A percentile compares a stretch with the other conserved stretches of the same genome.
These are phyloP conservation scores for Vanacampus margaritifer DNA, from an alignment of 2,113 vertebrate genomes.

Conservation along the genomic window DNA sequence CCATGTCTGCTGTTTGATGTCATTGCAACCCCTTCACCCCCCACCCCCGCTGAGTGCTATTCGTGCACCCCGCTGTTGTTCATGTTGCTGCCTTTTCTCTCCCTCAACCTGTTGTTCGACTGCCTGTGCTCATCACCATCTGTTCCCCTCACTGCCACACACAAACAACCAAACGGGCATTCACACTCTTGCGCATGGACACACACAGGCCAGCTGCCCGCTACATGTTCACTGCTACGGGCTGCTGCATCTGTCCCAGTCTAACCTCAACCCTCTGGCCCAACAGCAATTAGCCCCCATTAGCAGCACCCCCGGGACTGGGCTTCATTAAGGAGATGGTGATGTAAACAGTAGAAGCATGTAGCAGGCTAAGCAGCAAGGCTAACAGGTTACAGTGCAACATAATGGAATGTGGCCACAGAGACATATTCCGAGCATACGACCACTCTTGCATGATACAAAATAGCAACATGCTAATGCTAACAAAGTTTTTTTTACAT, in stretches of 20 bases:
- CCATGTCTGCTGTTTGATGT: slow-evolving; percentile 41
- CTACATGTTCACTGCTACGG: slow-evolving; percentile 61
- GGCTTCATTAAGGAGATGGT: slow-evolving; percentile 64
- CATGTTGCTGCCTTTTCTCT: slow-evolving; percentile 56
- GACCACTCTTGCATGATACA: background rate
- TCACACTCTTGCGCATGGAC: slow-evolving; percentile 14
- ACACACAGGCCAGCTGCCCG: slow-evolving; percentile 59
- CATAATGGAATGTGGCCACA: slow-evolving; percentile 40
- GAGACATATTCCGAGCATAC: slow-evolving; percentile 1
- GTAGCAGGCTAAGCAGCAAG: slow-evolving; percentile 39
- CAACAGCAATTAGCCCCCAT: slow-evolving; percentile 73
- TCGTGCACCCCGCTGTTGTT: slow-evolving; percentile 45
- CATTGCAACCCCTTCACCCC: slow-evolving; percentile 25
- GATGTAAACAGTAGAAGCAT: slow-evolving; percentile 36
- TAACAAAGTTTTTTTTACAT: background rate
- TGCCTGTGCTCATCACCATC: slow-evolving; percentile 64
- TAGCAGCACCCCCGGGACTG: slow-evolving; percentile 62
- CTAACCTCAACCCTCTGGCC: slow-evolving; percentile 67
- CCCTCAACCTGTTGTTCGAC: slow-evolving; percentile 69
- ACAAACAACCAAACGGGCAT: slow-evolving; percentile 16
- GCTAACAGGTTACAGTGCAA: slow-evolving; percentile 36
- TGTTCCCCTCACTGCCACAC: slow-evolving; percentile 62
- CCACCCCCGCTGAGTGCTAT: slow-evolving; percentile 36
- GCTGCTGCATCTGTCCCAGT: slow-evolving; percentile 70
- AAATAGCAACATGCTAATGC: background rate